A percentile compares a stretch with the other conserved stretches of the same genome.
These are phyloP conservation scores for Gymnoscopelus braueri DNA, from an alignment of 2,797 vertebrate species.

Conservation along the genomic window DNA sequence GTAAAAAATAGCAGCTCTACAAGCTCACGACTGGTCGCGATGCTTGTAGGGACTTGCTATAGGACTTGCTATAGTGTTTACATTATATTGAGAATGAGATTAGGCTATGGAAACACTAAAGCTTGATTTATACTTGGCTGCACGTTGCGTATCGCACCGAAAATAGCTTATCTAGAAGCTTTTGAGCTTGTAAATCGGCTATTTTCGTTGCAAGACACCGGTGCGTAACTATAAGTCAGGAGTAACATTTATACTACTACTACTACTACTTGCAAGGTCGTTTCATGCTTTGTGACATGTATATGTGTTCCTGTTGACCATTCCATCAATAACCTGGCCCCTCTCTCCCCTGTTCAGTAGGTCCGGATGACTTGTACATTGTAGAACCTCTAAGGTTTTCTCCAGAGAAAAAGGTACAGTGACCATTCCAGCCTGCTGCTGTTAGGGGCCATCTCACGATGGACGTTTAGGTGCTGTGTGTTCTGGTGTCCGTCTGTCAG, in stretches of 20 bases:
- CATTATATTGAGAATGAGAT: no score
- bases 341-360: constrained; percentile 88
- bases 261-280: constrained; percentile 79
- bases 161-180: no score
- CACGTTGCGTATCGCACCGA: no score
- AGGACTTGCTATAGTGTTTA: no score
- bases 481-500: constrained; percentile 51
- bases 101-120: no score
- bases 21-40: no score
- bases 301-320: constrained; percentile 79
- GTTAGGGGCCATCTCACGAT: constrained; percentile 55
- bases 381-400: constrained; percentile 99
- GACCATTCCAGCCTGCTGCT: constrained; percentile 64
- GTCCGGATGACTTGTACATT: constrained; percentile 97
- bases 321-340: constrained; percentile 80
- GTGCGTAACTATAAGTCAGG: neutral
- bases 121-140: no score
- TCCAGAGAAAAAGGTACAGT: constrained; percentile 98
- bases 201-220: no score
- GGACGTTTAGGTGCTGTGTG: constrained; percentile 50
- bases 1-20: no score
- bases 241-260: no score
- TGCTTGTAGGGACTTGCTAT: no score
- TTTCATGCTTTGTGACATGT: constrained; percentile 79
- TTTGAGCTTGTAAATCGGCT: no score